Base-by-base conservation (phyloP, 2,113 vertebrate genomes). In the Cyrtonyx montezumae region DNA sequence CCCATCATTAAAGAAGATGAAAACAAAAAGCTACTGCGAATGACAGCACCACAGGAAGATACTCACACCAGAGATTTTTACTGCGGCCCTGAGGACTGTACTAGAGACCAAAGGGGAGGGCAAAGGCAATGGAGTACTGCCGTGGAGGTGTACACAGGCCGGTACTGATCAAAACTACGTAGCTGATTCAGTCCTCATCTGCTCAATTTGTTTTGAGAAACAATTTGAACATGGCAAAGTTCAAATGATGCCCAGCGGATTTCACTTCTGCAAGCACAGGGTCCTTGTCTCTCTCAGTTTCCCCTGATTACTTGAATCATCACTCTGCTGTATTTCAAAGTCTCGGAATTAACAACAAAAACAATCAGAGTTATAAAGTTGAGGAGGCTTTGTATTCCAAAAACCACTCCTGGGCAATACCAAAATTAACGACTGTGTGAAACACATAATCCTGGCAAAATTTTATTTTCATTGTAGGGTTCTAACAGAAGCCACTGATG, bases 341-440 rank as follows among this genome's bases (percentile, higher is more conserved):
- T 42, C 45, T 37, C 58, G 37, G 51, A 68, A 70, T 1, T 91
- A 91, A 81, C 19, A 91, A 90, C 36, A n/a, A 55, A 75, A 95
- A 73, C 63, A 83, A 90, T 68, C n/a, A 75, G 17, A 75, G 15
- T 69, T 83, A 70, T 67, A 89, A 93, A 94, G 43, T 55, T 79
- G 22, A 89, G 32, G 30, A 22, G 6, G 14, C 68, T 88, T 88
- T 84, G 55, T 90, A 74, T 65, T 73, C 16, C 30, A 73, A 68
- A 28, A 75, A 40, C 13, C 8, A 56, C 19, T 56, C 48, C 56
- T 45, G 5, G 2, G 19, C 25, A 42, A 62, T 67, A 42, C 18
- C 49, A 78, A 79, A 80, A 91, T 78, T 85, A 93, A 88, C 70
- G 40, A 7, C 70, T 49, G 8, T 7, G 26, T 55, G 19, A 71